phyloP scores from a whole-genome alignment of 2,113 vertebrate genomes.

The Malaclemys terrapin region DNA sequence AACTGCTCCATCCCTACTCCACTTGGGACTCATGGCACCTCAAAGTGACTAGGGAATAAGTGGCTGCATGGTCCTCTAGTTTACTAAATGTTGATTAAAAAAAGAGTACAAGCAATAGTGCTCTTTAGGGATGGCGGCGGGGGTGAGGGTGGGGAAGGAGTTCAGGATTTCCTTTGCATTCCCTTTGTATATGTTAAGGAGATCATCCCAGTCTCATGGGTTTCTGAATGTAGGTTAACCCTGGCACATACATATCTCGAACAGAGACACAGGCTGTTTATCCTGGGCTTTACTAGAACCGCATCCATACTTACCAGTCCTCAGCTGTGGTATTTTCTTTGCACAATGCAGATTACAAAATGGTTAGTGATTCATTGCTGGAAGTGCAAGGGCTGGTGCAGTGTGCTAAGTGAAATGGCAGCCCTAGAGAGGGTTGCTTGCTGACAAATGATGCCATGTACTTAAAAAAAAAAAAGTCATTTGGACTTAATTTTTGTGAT shows the following conservation, averaged over 20 bases:
- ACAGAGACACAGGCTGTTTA: rapidly evolving
- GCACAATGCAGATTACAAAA: neutral
- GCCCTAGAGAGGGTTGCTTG: neutral
- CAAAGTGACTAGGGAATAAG: neutral
- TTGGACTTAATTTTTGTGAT: neutral
- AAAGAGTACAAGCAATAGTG: neutral
- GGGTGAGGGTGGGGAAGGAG: neutral
- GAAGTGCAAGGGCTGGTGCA: neutral
- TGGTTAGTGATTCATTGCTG: rapidly evolving
- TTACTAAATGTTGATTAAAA: neutral
- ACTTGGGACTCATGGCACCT: neutral
- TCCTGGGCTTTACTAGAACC: neutral
- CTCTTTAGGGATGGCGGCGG: neutral
- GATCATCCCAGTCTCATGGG: rapidly evolving
- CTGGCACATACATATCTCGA: neutral
- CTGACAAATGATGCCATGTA: neutral
- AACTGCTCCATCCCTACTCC: neutral
- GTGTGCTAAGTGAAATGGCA: neutral
- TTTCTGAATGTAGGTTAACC: neutral
- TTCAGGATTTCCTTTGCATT: neutral
- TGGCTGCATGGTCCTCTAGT: neutral
- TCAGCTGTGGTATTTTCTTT: neutral
- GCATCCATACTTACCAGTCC: neutral
- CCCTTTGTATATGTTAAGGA: neutral
- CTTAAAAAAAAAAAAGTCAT: neutral